These are phyloP conservation scores for Clistopyga incitator DNA, from an alignment of 2,888 invertebrate genomes.

Conservation along the genomic window DNA sequence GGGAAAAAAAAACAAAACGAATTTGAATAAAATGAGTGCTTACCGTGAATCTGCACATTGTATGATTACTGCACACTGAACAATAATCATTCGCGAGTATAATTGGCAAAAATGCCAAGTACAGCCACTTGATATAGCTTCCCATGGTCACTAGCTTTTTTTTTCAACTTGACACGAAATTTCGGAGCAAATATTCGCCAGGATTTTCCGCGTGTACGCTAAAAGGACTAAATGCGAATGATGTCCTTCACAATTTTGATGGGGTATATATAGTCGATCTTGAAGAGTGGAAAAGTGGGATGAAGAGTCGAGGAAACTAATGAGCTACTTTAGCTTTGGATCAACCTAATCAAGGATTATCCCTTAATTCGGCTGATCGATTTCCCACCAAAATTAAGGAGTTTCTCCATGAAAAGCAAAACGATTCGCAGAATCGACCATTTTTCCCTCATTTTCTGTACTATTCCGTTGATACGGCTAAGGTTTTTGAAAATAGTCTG, in stretches of 20 bases:
- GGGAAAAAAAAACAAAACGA: no score
- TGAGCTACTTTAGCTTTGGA: no score
- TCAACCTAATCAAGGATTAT: background rate
- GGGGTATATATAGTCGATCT: conserved; percentile 32
- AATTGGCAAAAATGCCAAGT: conserved; percentile 17
- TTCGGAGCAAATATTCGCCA: no score
- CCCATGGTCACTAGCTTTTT: conserved; percentile 3
- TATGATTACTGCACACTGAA: conserved; percentile 69
- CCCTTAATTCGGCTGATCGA: background rate
- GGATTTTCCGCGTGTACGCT: background rate
- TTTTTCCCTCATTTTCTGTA: no score
- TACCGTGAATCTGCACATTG: conserved; percentile 71
- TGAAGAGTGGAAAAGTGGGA: background rate
- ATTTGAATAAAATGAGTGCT: conserved; percentile 7
- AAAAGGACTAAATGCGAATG: conserved; percentile 22
- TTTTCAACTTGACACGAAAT: background rate
- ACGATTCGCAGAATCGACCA: no score
- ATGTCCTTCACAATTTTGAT: background rate
- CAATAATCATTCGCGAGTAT: conserved; percentile 66
- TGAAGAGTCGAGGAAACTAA: no score
- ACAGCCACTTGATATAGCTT: background rate
- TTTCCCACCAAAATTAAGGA: background rate
- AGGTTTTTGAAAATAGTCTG: no score
- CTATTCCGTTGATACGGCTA: no score
- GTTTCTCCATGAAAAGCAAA: background rate